Percentiles rank a stretch among this genome's conserved stretches.
phyloP scores from a whole-genome alignment of 2,797 vertebrate species.

The Xenops minutus region DNA sequence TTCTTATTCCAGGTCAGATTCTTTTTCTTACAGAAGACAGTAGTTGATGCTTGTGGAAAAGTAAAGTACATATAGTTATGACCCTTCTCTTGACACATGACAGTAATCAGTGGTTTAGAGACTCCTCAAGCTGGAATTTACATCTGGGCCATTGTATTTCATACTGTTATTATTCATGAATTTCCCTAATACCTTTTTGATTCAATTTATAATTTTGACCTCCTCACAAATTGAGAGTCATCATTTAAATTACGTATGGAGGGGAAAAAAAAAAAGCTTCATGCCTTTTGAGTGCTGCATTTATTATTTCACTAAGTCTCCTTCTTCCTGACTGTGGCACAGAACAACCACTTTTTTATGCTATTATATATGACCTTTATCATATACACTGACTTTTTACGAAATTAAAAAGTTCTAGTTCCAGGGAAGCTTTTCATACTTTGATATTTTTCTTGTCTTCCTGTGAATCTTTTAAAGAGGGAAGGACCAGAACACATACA shows the following conservation, averaged over 20 bases:
- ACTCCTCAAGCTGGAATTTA: background rate
- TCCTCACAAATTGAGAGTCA: background rate
- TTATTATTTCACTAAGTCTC: background rate
- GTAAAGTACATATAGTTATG: background rate
- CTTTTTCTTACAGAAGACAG: background rate
- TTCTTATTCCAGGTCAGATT: background rate
- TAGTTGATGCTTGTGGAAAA: background rate
- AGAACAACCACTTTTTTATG: background rate
- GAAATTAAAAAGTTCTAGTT: background rate
- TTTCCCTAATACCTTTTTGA: slow-evolving; percentile 33
- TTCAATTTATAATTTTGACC: slow-evolving; percentile 33
- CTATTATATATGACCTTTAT: background rate
- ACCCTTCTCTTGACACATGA: background rate
- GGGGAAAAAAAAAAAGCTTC: background rate
- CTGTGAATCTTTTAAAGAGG: background rate
- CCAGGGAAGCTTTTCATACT: background rate
- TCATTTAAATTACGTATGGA: slow-evolving; percentile 27
- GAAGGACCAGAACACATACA: background rate
- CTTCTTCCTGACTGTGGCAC: background rate
- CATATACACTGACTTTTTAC: background rate
- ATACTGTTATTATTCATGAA: background rate
- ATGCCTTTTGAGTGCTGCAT: slow-evolving; percentile 11
- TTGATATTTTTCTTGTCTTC: background rate
- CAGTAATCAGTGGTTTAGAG: slow-evolving; percentile 13
- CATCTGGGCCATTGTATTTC: background rate